Evolutionary conservation across 2,797 vertebrate species (phyloP).

Genomic region (Eleutherodactylus coqui): DNA sequence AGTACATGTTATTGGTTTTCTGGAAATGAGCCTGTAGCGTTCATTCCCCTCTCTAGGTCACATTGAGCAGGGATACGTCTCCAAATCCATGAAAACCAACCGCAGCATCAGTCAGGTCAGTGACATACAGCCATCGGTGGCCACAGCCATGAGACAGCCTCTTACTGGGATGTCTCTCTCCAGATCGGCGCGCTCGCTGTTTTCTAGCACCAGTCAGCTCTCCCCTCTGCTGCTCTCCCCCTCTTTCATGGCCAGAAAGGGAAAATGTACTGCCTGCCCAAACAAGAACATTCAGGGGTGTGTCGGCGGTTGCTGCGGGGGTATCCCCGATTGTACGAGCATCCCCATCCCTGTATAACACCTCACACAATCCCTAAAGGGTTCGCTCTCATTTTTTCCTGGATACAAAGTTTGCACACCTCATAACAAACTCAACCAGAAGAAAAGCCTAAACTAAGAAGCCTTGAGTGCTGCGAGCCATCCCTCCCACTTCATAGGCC

Average conservation of each 20-base stretch:
- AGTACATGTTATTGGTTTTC: slow-evolving; percentile 23
- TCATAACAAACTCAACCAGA: slow-evolving; percentile 34
- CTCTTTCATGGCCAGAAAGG: slow-evolving; percentile 15
- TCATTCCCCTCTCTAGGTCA: slow-evolving; percentile 45
- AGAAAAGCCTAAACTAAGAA: slow-evolving; percentile 39
- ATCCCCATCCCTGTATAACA: background rate
- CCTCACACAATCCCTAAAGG: background rate
- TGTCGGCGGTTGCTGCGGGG: slow-evolving; percentile 13
- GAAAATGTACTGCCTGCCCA: slow-evolving; percentile 40
- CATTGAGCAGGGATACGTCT: slow-evolving; percentile 21
- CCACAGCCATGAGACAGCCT: background rate
- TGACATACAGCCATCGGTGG: background rate
- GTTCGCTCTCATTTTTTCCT: background rate
- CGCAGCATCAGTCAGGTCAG: background rate
- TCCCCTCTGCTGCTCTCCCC: slow-evolving; percentile 2
- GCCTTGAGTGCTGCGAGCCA: slow-evolving; percentile 19
- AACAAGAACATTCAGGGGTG: slow-evolving; percentile 53
- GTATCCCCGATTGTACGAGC: slow-evolving; percentile 34
- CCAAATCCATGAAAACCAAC: background rate
- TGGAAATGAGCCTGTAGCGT: slow-evolving; percentile 21
- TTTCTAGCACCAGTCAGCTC: background rate
- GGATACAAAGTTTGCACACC: slow-evolving; percentile 6
- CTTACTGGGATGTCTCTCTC: background rate
- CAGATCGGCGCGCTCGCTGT: background rate
- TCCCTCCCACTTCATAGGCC: slow-evolving; percentile 45